phyloP scores from a whole-genome alignment of 2,888 invertebrate genomes.

The Drosophila birchii region DNA sequence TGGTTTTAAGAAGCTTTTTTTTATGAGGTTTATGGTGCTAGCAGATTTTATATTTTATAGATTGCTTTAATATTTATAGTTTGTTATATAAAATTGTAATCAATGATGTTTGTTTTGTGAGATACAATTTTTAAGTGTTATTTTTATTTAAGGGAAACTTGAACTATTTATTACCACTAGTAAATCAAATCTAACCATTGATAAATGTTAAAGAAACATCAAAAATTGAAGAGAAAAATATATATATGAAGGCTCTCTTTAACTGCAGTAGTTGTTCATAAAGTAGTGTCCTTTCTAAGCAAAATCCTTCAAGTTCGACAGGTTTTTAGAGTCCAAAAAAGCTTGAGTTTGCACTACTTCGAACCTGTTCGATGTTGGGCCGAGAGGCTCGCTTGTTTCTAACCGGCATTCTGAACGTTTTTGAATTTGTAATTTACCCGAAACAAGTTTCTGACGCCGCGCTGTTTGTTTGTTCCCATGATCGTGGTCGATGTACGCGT shows the following conservation, averaged over 20 bases:
- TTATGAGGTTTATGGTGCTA: neutral
- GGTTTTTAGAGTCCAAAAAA: slow-evolving; percentile 39
- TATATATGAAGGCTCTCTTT: too few species aligned
- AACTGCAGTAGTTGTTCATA: too few species aligned
- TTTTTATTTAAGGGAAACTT: too few species aligned
- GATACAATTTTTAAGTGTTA: neutral
- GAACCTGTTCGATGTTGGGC: slow-evolving; percentile 56
- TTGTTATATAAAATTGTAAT: neutral
- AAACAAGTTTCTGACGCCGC: slow-evolving; percentile 60
- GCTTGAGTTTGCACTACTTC: slow-evolving; percentile 51
- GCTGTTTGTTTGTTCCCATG: slow-evolving; percentile 36
- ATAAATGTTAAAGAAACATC: neutral
- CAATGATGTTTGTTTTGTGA: neutral
- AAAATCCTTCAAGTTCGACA: neutral
- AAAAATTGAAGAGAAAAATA: too few species aligned
- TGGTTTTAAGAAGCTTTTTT: neutral
- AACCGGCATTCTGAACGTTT: slow-evolving; percentile 64
- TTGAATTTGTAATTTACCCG: slow-evolving; percentile 53
- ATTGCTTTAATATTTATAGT: neutral
- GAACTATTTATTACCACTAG: too few species aligned
- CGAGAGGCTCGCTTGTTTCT: slow-evolving; percentile 64
- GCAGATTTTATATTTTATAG: too few species aligned
- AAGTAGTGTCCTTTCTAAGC: neutral
- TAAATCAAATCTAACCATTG: too few species aligned
- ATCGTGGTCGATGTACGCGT: slow-evolving; percentile 25